Base-by-base conservation (phyloP, 2,888 invertebrate species). In the Ophion ellenae region DNA sequence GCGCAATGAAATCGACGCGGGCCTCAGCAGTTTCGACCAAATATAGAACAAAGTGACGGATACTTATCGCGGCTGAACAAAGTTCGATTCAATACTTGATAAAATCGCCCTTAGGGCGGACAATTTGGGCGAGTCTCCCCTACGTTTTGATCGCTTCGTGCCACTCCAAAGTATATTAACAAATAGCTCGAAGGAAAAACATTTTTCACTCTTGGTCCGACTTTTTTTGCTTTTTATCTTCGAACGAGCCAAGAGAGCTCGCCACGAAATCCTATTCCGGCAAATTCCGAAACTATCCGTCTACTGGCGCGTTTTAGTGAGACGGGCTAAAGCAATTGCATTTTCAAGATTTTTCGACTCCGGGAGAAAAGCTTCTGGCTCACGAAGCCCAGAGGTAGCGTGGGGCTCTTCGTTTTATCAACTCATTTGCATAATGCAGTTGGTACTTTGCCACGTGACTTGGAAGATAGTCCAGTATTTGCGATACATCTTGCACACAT, bases 351-450 rank as follows among this genome's bases (percentile, higher is more conserved):
- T 82, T 85, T 75, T 79, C 78, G 70, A 78, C 70, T 74, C 20
- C 40, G 59, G 73, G 79, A 66, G 40, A 24, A 69, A 40, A 78
- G 83, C 59, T 71, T 71, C 80, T 36, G 73, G 61, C 70, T 70
- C 74, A 24, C 74, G 36, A 76, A 76, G 66, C 24, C 70, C 67
- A 59, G 45, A n/a, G 40, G 40, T 40, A n/a, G 63, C 61, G n/a
- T 28, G 20, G 40, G 5, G 32, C 59, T 74, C 59, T 75, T 75
- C 74, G 32, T 81, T 75, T 75, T 75, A 89, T 88, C 91, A 86
- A 91, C 89, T 91, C 90, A 90, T 92, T 92, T 92, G 89, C 92
- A 92, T 92, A 92, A 92, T 92, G 90, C 91, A 89, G 91, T 90
- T 91, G 90, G 90, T 91, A 90, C 90, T 91, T 91, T 85, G 89